A percentile compares a stretch with the other conserved stretches of the same genome.
These are phyloP conservation scores for Drosophila flavopinicola DNA, from an alignment of 2,888 invertebrate species.

Conservation along the genomic window DNA sequence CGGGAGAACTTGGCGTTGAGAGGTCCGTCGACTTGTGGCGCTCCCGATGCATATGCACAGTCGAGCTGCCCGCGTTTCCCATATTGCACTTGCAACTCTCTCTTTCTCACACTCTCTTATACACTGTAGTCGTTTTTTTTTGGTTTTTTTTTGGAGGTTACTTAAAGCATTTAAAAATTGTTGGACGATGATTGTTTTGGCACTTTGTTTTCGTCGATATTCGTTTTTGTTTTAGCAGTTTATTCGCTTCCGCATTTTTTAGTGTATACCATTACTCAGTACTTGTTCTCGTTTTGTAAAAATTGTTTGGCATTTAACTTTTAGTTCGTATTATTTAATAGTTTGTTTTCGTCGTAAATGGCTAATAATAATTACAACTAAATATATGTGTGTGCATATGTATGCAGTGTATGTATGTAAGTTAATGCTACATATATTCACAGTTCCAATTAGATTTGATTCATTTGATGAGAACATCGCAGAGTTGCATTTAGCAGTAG, in stretches of 20 bases:
- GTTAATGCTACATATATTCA: conserved; percentile 29
- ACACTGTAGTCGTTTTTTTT: conserved; percentile 1
- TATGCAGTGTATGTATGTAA: conserved; percentile 26
- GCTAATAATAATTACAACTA: conserved; percentile 70
- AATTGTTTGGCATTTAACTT: conserved; percentile 51
- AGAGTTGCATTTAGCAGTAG: conserved; percentile 19
- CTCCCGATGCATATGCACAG: conserved; percentile 87
- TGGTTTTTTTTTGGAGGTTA: conserved; percentile 51
- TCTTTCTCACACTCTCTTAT: conserved; percentile 10
- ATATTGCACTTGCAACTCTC: conserved; percentile 59
- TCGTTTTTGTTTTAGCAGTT: conserved; percentile 19
- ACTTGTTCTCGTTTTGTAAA: conserved; percentile 18
- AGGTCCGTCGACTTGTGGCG: conserved; percentile 89
- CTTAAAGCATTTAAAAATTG: conserved; percentile 43
- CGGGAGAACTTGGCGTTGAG: conserved; percentile 82
- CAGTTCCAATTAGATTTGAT: conserved; percentile 46
- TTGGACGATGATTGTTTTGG: conserved; percentile 58
- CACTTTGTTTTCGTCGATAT: conserved; percentile 59
- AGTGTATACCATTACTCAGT: conserved; percentile 20
- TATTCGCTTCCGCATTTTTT: conserved; percentile 37
- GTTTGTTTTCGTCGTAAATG: conserved; percentile 71
- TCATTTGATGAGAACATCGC: conserved; percentile 43
- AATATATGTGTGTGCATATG: conserved; percentile 19
- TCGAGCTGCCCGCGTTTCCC: conserved; percentile 84
- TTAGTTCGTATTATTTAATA: conserved; percentile 65